phyloP scores from a whole-genome alignment of 2,113 vertebrate genomes.

The Cranoglanis bouderius region DNA sequence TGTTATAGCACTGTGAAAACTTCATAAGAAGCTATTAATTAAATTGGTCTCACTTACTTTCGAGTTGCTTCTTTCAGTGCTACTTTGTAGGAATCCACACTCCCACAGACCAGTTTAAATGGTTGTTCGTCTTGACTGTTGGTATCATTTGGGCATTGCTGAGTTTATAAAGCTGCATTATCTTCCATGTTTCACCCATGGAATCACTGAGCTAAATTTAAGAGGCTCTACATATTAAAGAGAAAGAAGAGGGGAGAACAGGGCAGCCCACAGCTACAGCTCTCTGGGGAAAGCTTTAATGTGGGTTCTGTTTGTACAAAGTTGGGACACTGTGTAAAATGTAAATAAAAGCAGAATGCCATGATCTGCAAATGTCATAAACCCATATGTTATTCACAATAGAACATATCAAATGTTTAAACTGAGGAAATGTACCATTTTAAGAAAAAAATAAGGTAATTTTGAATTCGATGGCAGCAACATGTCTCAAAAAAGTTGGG shows the following conservation, averaged over 20 bases:
- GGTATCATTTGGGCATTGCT: slow-evolving; percentile 19
- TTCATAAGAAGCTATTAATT: background rate
- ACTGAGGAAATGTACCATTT: no score
- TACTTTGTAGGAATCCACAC: background rate
- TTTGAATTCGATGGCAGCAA: no score
- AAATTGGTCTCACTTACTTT: background rate
- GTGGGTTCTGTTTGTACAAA: background rate
- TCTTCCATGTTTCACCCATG: slow-evolving; percentile 38
- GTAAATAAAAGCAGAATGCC: no score
- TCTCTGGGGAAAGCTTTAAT: slow-evolving; percentile 8
- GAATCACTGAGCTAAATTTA: slow-evolving; percentile 44
- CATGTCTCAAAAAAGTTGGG: no score
- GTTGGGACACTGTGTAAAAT: no score
- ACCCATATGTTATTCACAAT: no score
- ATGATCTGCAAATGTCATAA: no score
- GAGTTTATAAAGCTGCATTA: slow-evolving; percentile 41
- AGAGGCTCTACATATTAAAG: background rate
- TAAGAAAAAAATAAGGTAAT: no score
- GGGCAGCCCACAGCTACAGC: slow-evolving; percentile 16
- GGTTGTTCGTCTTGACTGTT: background rate
- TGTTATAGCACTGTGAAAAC: background rate
- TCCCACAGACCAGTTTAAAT: background rate
- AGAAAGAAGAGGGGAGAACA: slow-evolving; percentile 13
- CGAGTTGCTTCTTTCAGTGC: background rate
- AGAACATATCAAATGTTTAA: no score